A percentile compares a stretch with the other conserved stretches of the same genome.
Conservation (phyloP, 2,888 invertebrate species). For the Cerastis rubricosa region DNA sequence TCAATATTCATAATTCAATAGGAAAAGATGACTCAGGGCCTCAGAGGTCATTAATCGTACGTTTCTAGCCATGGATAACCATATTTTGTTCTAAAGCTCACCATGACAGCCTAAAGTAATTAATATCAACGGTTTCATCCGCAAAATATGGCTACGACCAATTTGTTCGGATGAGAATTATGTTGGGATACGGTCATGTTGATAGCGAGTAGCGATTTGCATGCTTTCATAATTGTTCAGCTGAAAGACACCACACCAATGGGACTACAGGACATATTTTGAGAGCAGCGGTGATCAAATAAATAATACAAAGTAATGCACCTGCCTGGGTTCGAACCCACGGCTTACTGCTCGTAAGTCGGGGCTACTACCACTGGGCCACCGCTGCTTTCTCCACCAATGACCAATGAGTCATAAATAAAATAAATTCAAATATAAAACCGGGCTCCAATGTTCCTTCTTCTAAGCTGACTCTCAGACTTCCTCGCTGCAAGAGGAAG, state of each 20-base stretch:
- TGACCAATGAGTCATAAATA: no score
- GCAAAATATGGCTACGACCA: slow-evolving; percentile 69
- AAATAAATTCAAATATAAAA: background rate
- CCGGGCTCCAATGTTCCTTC: background rate
- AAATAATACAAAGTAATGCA: no score
- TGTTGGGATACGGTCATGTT: slow-evolving; percentile 23
- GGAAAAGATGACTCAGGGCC: slow-evolving; percentile 46
- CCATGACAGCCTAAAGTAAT: slow-evolving; percentile 66
- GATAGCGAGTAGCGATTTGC: slow-evolving; percentile 39
- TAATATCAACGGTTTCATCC: slow-evolving; percentile 65
- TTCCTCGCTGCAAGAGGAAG: background rate
- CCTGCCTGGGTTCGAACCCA: no score
- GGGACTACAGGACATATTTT: no score
- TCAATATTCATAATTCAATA: slow-evolving; percentile 31
- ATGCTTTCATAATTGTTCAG: background rate
- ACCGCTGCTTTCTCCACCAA: no score
- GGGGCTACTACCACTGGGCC: no score
- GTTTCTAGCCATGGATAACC: slow-evolving; percentile 52
- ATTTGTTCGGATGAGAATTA: slow-evolving; percentile 65
- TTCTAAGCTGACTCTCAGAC: background rate
- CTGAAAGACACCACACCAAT: background rate
- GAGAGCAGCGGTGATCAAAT: no score
- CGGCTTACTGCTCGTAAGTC: no score
- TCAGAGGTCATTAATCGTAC: slow-evolving; percentile 39
- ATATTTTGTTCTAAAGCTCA: slow-evolving; percentile 58